phyloP scores from a whole-genome alignment of 2,113 vertebrate genomes.

The Leucosticte australis region DNA sequence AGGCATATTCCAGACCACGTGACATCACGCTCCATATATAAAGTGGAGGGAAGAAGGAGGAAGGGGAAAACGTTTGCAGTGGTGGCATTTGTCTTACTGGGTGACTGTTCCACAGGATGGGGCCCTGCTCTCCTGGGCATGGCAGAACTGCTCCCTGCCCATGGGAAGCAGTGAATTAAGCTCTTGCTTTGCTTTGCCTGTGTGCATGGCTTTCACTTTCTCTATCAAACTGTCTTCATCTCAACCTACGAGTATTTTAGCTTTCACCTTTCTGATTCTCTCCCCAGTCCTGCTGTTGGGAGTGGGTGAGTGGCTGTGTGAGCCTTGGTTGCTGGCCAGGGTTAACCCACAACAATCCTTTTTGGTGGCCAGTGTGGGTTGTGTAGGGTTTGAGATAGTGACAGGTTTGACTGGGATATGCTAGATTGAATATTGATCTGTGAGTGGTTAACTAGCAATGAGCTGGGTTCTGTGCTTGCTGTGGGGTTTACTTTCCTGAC shows the following conservation, averaged over 20 bases:
- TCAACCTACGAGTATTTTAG: background rate
- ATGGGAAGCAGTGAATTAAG: background rate
- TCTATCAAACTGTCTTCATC: background rate
- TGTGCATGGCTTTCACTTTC: background rate
- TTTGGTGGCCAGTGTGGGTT: background rate
- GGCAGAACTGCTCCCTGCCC: background rate
- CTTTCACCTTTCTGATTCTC: background rate
- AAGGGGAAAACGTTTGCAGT: fast-evolving
- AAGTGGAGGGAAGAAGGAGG: background rate
- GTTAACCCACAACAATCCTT: background rate
- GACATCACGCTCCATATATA: background rate
- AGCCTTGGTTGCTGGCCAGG: background rate
- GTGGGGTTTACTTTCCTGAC: background rate
- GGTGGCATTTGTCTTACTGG: background rate
- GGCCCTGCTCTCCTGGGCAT: background rate
- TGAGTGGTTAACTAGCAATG: background rate
- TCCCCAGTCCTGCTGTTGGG: background rate
- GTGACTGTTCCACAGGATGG: background rate
- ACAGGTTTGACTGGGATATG: background rate
- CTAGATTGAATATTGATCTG: background rate
- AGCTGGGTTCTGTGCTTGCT: background rate
- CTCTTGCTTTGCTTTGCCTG: background rate
- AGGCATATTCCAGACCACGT: background rate
- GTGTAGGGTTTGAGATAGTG: background rate
- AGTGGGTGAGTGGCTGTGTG: background rate